Percentiles rank a stretch among this genome's conserved stretches.
phyloP scores from a whole-genome alignment of 2,888 invertebrate species.

The Polylopha cassiicola region DNA sequence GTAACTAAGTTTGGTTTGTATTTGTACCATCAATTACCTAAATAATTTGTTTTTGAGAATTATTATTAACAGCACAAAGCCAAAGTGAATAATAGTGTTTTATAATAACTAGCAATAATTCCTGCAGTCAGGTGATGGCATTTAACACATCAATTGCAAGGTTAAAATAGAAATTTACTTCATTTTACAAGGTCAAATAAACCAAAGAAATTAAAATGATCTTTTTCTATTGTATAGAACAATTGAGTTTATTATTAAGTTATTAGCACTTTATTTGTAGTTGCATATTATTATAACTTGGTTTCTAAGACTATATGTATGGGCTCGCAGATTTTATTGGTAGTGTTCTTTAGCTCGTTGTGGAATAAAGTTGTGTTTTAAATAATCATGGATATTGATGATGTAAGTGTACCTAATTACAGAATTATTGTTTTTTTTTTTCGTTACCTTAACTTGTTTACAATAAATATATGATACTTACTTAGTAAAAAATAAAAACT shows the following conservation, averaged over 20 bases:
- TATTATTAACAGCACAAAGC: no score
- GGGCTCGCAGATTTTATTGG: background rate
- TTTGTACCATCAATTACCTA: no score
- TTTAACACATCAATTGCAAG: slow-evolving; percentile 8
- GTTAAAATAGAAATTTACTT: slow-evolving; percentile 3
- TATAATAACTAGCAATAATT: background rate
- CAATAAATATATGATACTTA: no score
- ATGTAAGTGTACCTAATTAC: slow-evolving; percentile 10
- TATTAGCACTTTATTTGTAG: background rate
- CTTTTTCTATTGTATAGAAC: no score
- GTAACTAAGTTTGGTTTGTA: no score
- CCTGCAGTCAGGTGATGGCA: slow-evolving; percentile 2
- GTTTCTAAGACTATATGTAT: slow-evolving; percentile 5
- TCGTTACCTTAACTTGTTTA: no score
- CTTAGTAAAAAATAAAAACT: no score
- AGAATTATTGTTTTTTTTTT: no score
- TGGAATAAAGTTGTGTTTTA: background rate
- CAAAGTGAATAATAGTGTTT: no score
- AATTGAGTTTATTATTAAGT: no score
- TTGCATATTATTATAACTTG: slow-evolving; percentile 1
- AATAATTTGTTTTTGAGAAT: no score
- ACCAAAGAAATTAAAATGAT: no score
- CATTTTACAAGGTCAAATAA: slow-evolving; percentile 10
- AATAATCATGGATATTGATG: slow-evolving; percentile 11
- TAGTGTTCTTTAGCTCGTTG: background rate